Evolutionary conservation across 53 echinoderm and acorn worm genomes (phyloP), one percentile per base, ranked within the genome.

Genomic region (Paracentrotus lividus): DNA sequence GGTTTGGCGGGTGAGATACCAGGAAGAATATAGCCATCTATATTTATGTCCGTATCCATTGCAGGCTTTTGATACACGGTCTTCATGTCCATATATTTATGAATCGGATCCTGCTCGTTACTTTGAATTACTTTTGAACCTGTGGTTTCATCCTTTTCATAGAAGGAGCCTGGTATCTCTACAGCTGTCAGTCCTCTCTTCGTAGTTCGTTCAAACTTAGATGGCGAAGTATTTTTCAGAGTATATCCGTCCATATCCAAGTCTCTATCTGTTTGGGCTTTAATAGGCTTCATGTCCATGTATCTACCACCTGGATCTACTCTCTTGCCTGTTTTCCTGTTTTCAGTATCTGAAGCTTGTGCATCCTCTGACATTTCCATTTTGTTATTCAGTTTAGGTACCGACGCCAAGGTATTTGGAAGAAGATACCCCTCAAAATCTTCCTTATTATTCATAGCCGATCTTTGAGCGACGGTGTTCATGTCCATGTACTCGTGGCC

Each of bases 201-300:
- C 18, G 20, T 36, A 9, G 16, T 38, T 3, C 16, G 18, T 40
- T 40, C 21, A 38, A 20, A 40, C 8, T 36, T 6, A 1, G 18
- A 40, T 38, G 5, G 5, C 20, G 18, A 20, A 32, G 72, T 5
- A 40, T 36, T 0, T 27, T 29, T 4, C 24, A 85, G 49, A 16
- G 18, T 18, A 26, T 52, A 32, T 10, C 49, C 27, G 16, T 29
- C 51, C 13, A 32, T 5, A n/a, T 13, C 15, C 13, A 27, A 5
- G 29, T 85, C 85, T 13, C 1, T 24, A 18, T 0, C 13, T 20
- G 21, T 40, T 36, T 18, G 5, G 4, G 40, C 16, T 5, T 20
- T 72, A 40, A 72, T 18, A 18, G 72, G 72, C 72, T 38, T 34
- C 72, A 72, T 72, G 72, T 72, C 72, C 72, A 72, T 40, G 40